Evolutionary conservation across 23 tunicate genomes (phyloP), one percentile per base, ranked within the genome.

Genomic region (Aplidium turbinatum): DNA sequence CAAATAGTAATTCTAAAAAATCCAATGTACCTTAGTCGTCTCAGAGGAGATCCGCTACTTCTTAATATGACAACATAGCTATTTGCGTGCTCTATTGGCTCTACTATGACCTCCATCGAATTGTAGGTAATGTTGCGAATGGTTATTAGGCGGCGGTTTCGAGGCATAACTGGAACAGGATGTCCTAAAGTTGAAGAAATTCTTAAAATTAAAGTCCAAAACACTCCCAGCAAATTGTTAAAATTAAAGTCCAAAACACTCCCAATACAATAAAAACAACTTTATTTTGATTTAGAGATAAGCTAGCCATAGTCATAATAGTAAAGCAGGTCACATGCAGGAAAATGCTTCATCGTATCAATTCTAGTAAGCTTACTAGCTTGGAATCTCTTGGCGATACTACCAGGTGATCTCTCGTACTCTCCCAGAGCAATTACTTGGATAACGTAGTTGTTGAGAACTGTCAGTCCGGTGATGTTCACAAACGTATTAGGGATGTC

Each of bases 341-440:
- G 16, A 42, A 16, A 42, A 16, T 42, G 50, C 50, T 42, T 9
- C 16, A 16, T 42, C 16, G 20, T 33, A 11, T n/a, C 27, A n/a
- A n/a, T 5, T 40, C 23, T 18, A 68, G 21, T 38, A 25, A 9
- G 3, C 92, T 86, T 78, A 86, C 93, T 60, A 1, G 93, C 52
- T 78, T 57, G 50, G 9, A 86, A 77, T 0, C 74, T 53, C 57
- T 78, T 73, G 3, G 72, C 52, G 7, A n/a, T 57, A 25, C 86
- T 80, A 0, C 75, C 68, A 40, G 38, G 39, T 16, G 93, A 86
- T 39, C 47, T 78, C 35, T 86, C 93, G 63, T 50, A 79, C 23
- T 62, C 68, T 72, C 93, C 93, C 7, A 71, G 60, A 5, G 93
- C 78, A 31, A 69, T 64, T 28, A 86, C 93, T 9, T 68, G 33